These are phyloP conservation scores for Lutjanus argentimaculatus DNA, from an alignment of 2,797 vertebrate species.

Conservation along the genomic window DNA sequence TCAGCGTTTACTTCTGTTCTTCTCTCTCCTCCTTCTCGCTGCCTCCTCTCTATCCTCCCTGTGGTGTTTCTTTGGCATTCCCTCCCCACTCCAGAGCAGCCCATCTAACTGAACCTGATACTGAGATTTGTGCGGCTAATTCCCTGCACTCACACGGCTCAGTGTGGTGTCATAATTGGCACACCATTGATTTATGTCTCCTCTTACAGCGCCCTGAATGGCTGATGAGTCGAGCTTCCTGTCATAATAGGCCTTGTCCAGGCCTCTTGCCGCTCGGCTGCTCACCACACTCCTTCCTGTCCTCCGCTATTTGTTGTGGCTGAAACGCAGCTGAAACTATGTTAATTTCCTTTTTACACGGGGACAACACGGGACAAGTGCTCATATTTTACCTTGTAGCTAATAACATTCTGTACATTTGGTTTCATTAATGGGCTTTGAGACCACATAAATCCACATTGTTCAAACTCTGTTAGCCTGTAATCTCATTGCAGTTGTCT, in stretches of 20 bases:
- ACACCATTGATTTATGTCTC: constrained; percentile 86
- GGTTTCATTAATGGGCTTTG: constrained; percentile 51
- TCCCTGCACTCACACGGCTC: constrained; percentile 82
- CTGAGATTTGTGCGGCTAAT: constrained; percentile 83
- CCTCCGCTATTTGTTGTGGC: constrained; percentile 77
- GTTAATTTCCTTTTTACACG: constrained; percentile 76
- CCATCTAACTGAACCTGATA: constrained; percentile 83
- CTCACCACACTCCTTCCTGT: constrained; percentile 76
- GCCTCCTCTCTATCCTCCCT: constrained; percentile 45
- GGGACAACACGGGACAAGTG: constrained; percentile 63
- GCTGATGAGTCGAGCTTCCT: constrained; percentile 84
- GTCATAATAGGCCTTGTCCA: constrained; percentile 79
- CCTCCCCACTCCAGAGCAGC: constrained; percentile 58
- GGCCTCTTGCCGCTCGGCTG: constrained; percentile 67
- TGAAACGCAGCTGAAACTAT: constrained; percentile 72
- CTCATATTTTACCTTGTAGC: constrained; percentile 60
- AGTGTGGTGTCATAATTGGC: constrained; percentile 86
- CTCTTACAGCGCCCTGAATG: constrained; percentile 83
- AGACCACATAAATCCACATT: constrained; percentile 43
- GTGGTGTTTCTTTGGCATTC: constrained; percentile 50
- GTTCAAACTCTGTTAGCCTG: constrained; percentile 36
- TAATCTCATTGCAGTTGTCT: constrained; percentile 69
- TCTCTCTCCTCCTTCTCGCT: constrained; percentile 15
- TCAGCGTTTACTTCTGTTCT: constrained; percentile 53
- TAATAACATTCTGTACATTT: constrained; percentile 62